Evolutionary conservation across 2,113 vertebrate genomes (phyloP).

Genomic region (Psittacus erithacus): DNA sequence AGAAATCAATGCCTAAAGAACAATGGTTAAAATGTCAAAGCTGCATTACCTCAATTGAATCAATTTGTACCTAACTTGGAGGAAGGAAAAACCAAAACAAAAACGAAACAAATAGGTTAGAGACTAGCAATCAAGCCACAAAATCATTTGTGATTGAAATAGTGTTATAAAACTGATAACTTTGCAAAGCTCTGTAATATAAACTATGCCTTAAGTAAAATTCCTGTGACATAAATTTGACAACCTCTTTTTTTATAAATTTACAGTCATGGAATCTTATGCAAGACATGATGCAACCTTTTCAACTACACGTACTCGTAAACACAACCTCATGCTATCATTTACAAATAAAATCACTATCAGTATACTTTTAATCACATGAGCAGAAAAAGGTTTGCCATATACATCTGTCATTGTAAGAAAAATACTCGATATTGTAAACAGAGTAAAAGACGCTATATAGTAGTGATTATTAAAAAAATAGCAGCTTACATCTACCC

Average conservation of each 20-base stretch:
- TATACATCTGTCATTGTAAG: slow-evolving; percentile 66
- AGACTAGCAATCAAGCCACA: slow-evolving; percentile 64
- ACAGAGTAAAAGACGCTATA: slow-evolving; percentile 79
- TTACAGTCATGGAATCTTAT: slow-evolving; percentile 55
- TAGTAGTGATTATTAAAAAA: slow-evolving; percentile 79
- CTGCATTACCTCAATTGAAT: slow-evolving; percentile 65
- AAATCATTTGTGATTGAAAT: slow-evolving; percentile 71
- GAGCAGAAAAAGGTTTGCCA: slow-evolving; percentile 70
- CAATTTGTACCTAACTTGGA: slow-evolving; percentile 26
- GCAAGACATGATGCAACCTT: slow-evolving; percentile 64
- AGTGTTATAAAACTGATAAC: slow-evolving; percentile 73
- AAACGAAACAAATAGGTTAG: not conserved
- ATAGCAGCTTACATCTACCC: slow-evolving; percentile 78
- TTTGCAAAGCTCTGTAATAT: slow-evolving; percentile 65
- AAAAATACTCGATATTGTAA: slow-evolving; percentile 76
- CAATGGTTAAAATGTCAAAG: slow-evolving; percentile 61
- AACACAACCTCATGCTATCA: slow-evolving; percentile 68
- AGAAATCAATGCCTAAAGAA: slow-evolving; percentile 65
- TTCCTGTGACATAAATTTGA: slow-evolving; percentile 72
- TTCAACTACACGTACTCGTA: slow-evolving; percentile 42
- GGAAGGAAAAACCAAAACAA: no score
- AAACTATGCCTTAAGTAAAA: slow-evolving; percentile 73
- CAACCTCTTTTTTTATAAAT: slow-evolving; percentile 71
- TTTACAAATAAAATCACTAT: slow-evolving; percentile 61
- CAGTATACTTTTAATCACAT: slow-evolving; percentile 64